Conservation (phyloP, 2,113 vertebrate genomes). For the Halcyon senegalensis region DNA sequence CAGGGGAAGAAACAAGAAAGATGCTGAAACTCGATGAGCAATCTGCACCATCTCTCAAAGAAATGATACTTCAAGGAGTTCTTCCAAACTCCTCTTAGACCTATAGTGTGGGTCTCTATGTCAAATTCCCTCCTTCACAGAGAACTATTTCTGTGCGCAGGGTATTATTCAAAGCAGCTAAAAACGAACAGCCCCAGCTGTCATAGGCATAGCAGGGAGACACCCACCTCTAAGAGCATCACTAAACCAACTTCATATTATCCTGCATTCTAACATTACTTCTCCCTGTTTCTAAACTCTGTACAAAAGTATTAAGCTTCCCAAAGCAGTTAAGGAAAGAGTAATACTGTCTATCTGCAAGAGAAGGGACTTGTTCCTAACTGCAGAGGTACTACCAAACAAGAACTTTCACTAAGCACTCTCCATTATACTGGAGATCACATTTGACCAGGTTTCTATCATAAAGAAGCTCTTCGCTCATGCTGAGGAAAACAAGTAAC, state of each 20-base stretch:
- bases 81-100: slow-evolving; percentile 53
- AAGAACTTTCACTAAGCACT: neutral
- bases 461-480: neutral
- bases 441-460: neutral
- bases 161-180: slow-evolving; percentile 65
- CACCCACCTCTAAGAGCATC: slow-evolving; percentile 57
- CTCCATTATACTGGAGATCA: neutral
- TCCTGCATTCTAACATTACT: slow-evolving; percentile 25
- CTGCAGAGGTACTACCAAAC: neutral
- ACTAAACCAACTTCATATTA: slow-evolving; percentile 21
- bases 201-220: slow-evolving; percentile 58
- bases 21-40: slow-evolving; percentile 10
- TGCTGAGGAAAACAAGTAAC: neutral
- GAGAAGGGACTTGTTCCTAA: neutral
- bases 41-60: neutral
- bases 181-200: slow-evolving; percentile 68
- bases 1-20: slow-evolving; percentile 4
- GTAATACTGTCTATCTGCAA: neutral
- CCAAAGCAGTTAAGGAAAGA: neutral
- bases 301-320: neutral
- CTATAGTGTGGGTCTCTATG: slow-evolving; percentile 19
- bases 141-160: slow-evolving; percentile 49
- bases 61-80: slow-evolving; percentile 18
- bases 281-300: neutral
- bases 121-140: slow-evolving; percentile 60